Base-by-base conservation (phyloP, 2,113 vertebrate species). In the Oreochromis aureus region DNA sequence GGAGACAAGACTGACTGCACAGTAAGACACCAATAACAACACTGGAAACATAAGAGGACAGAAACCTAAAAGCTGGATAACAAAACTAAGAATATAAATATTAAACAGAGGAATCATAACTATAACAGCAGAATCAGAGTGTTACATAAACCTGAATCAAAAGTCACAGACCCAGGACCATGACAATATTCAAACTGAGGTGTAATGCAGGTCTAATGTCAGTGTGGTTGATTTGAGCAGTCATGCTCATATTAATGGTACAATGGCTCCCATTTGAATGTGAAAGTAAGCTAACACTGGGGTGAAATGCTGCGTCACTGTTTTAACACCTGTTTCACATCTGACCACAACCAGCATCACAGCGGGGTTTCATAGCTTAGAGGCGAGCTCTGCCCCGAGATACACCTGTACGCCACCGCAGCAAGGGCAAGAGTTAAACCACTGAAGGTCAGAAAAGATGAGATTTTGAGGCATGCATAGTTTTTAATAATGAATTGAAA, bases 311-410 rank as follows among this genome's bases (percentile, higher is more conserved):
- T 69, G 61, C 0, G 4, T 39, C 34, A 39, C 4, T 16, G 66
- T 24, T 2, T 44, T 0, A 71, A 71, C 36, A 41, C 12, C 63
- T 44, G 66, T 6, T 41, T 24, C n/a, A 24, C 66, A 71, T 44
- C 3, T 44, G 66, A 2, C 36, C 19, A 22, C 36, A 15, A 24
- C 1, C 34, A 24, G 36, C 63, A 69, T 69, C 63, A 8, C 36
- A 71, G 63, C 2, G 0, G 34, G 3, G 19, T 41, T 15, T 41
- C 12, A 13, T 24, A 1, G 7, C 9, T 63, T 18, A 63, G 5
- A 61, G 58, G 58, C 5, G 58, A 18, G 30, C n/a, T 15, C 66
- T 73, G 22, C 39, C 39, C 2, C 8, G 39, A 22, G 24, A 44
- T 11, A 27, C 34, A 16, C 54, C 19, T 11, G 32, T 0, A 10